Evolutionary conservation across 2,113 vertebrate species (phyloP).

Genomic region (Podilymbus podiceps): DNA sequence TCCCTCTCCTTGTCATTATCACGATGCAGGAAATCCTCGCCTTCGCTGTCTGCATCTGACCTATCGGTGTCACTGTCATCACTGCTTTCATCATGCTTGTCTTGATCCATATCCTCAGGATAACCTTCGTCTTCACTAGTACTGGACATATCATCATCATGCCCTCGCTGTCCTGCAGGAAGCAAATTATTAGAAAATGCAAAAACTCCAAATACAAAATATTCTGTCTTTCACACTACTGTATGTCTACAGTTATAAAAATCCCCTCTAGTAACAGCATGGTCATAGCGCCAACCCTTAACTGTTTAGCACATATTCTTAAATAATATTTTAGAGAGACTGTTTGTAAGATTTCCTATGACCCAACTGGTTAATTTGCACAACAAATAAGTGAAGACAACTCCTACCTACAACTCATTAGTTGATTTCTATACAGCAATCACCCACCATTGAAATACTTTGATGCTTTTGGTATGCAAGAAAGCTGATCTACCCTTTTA

Average conservation of each 20-base stretch:
- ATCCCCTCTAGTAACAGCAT: background rate
- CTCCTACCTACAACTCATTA: background rate
- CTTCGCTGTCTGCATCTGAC: slow-evolving; percentile 85
- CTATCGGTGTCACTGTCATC: slow-evolving; percentile 89
- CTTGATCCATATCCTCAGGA: slow-evolving; percentile 82
- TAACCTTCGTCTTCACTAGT: slow-evolving; percentile 83
- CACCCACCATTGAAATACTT: background rate
- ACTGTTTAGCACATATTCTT: background rate
- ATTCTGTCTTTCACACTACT: background rate
- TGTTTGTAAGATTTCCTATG: background rate
- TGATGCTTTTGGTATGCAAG: background rate
- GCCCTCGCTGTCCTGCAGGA: slow-evolving; percentile 72
- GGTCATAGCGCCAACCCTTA: background rate
- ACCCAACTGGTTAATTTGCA: background rate
- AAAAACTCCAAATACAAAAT: background rate
- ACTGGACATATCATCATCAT: slow-evolving; percentile 77
- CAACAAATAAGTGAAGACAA: background rate
- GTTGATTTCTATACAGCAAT: background rate
- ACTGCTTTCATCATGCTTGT: slow-evolving; percentile 84
- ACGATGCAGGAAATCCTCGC: slow-evolving; percentile 85
- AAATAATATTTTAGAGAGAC: background rate
- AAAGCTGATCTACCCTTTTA: background rate
- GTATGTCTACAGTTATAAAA: background rate
- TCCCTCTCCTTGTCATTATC: slow-evolving; percentile 77
- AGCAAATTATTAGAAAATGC: background rate